A percentile compares a stretch with the other conserved stretches of the same genome.
phyloP scores from a whole-genome alignment of 2,888 invertebrate species.

The Belgica antarctica region DNA sequence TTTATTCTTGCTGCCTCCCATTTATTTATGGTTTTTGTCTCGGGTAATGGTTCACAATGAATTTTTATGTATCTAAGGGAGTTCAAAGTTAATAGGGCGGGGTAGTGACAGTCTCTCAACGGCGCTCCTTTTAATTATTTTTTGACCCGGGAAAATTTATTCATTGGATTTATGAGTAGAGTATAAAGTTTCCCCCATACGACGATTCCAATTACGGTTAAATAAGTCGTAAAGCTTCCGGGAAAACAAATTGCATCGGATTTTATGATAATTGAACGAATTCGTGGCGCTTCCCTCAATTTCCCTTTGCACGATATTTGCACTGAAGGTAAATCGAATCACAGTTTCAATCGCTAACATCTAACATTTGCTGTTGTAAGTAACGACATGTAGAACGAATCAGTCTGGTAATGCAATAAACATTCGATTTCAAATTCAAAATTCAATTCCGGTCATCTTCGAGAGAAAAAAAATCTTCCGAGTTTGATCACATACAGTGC shows the following conservation, averaged over 20 bases:
- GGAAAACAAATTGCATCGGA: not conserved
- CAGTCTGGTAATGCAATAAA: not conserved
- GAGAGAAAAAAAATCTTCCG: not conserved
- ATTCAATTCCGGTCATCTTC: not conserved
- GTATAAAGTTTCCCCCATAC: not conserved
- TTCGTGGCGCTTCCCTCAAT: not conserved
- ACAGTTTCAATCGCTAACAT: not conserved
- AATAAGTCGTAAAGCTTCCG: slow-evolving; percentile 29
- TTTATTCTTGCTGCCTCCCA: not conserved
- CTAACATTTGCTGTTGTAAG: slow-evolving; percentile 18
- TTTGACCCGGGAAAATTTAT: not conserved
- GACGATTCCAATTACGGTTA: slow-evolving; percentile 11
- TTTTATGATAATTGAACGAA: not conserved
- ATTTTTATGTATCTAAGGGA: not conserved
- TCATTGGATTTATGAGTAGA: not conserved
- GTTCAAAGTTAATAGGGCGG: too few species aligned
- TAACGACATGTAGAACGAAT: slow-evolving; percentile 2
- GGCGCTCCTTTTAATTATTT: slow-evolving; percentile 9
- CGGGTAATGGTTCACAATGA: slow-evolving; percentile 32
- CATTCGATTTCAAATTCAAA: not conserved
- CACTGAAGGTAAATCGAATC: slow-evolving; percentile 12
- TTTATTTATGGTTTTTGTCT: slow-evolving; percentile 41
- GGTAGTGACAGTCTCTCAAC: not conserved
- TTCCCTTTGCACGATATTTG: not conserved
- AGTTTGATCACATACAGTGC: not conserved